Evolutionary conservation across 2,797 vertebrate genomes (phyloP), one percentile per base, ranked within the genome.

Genomic region (Echeneis naucrates): DNA sequence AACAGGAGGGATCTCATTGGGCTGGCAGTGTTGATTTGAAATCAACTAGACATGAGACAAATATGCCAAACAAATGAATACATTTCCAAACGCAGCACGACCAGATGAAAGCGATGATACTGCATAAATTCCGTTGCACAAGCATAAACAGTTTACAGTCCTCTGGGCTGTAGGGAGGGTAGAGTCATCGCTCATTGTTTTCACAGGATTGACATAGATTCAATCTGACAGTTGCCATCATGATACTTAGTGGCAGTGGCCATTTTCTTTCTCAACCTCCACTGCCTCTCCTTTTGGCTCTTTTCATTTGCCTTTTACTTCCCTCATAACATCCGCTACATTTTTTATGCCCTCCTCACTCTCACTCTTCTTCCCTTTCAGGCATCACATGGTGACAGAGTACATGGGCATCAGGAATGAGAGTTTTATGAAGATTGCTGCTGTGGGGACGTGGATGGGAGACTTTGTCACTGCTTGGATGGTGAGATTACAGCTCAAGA

Each of bases 381-480:
- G 98, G 82, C 91, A 95, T 65, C 95, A 97, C 89, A 96, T 99
- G 93, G 96, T 99, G 92, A 98, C 96, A 57, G 97, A 99, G 80
- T 97, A 96, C 91, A 99, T 99, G 98, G 98, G 97, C 90, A 98
- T 99, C 93, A 95, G 96, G 80, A 99, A 99, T 88, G 98, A 98
- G 93, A 97, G 95, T 91, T 98, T 99, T 88, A 99, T 99, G 98
- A 99, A 99, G 92, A 94, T 98, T 79, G 98, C 97, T 51, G 98
- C 98, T 1, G 96, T 99, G 79, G 98, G 98, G 75, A 99, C 98
- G 16, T 99, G 98, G 98, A 97, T 99, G 97, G 98, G 98, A 86
- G 98, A 99, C 89, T 99, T 99, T 89, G 97, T 99, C 88, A 99
- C 98, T 37, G 98, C 98, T 0, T 99, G 98, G 98, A 99, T 99